A percentile compares a stretch with the other conserved stretches of the same genome.
phyloP scores from a whole-genome alignment of 2,888 invertebrate genomes.

The Drosophila diplacantha region DNA sequence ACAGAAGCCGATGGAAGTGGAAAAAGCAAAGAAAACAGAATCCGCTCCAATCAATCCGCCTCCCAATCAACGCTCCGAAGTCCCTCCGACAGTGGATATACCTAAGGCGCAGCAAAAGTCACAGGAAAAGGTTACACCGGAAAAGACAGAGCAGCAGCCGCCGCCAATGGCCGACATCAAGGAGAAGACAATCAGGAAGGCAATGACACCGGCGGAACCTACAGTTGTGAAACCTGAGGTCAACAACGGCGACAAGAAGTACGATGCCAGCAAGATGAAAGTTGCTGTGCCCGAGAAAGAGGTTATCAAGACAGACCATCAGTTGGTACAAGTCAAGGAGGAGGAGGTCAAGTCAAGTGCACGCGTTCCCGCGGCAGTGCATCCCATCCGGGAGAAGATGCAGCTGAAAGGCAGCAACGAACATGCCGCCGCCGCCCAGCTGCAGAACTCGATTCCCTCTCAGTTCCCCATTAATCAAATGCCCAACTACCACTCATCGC shows the following conservation, averaged over 20 bases:
- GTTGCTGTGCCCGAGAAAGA: conserved; percentile 40
- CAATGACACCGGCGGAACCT: conserved; percentile 19
- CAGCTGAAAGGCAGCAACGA: conserved; percentile 65
- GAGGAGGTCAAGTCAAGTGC: conserved; percentile 61
- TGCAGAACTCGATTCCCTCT: conserved; percentile 78
- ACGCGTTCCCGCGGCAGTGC: conserved; percentile 28
- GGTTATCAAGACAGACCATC: conserved; percentile 34
- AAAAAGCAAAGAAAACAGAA: conserved; percentile 16
- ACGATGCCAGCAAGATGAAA: conserved; percentile 43
- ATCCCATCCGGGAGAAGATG: conserved; percentile 62
- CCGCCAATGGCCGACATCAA: conserved; percentile 26
- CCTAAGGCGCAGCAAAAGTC: conserved; percentile 2
- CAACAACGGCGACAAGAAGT: conserved; percentile 38
- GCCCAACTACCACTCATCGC: conserved; percentile 83
- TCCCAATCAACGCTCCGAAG: conserved; percentile 3
- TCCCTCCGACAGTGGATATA: background rate
- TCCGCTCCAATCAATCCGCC: background rate
- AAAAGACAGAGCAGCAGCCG: conserved; percentile 14
- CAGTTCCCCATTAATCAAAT: conserved; percentile 83
- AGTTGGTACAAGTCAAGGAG: conserved; percentile 70
- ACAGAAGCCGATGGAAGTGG: conserved; percentile 7
- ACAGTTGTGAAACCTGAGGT: conserved; percentile 34
- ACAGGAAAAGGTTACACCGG: background rate
- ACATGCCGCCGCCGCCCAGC: conserved; percentile 54
- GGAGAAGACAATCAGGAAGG: conserved; percentile 49